These are phyloP conservation scores for Drosophila meridiana DNA, from an alignment of 2,888 invertebrate species.

Conservation along the genomic window DNA sequence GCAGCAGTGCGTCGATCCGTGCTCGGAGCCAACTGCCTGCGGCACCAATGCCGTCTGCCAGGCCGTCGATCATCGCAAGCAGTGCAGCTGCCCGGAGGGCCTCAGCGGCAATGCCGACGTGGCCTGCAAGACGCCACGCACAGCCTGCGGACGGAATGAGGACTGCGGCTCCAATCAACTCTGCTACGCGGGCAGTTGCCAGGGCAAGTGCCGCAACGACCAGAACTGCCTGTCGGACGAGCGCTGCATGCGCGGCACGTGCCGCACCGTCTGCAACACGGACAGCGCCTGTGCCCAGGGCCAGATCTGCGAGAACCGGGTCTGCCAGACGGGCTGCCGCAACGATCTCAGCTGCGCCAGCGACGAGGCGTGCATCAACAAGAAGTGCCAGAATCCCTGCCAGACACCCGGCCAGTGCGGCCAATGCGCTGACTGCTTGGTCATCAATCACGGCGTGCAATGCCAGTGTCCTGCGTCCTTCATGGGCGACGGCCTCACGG, in stretches of 20 bases:
- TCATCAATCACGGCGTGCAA: conserved; percentile 93
- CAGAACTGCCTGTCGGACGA: conserved; percentile 93
- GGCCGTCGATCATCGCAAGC: conserved; percentile 89
- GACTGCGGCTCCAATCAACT: conserved; percentile 90
- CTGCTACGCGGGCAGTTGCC: conserved; percentile 92
- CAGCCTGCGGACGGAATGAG: conserved; percentile 88
- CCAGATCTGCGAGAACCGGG: conserved; percentile 94
- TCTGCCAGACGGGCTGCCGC: conserved; percentile 94
- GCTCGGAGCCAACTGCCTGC: conserved; percentile 91
- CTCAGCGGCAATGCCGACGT: conserved; percentile 91
- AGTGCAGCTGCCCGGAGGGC: conserved; percentile 90
- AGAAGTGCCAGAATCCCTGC: conserved; percentile 93
- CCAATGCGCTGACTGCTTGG: conserved; percentile 92
- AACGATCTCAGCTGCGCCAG: conserved; percentile 92
- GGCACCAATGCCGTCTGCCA: conserved; percentile 93
- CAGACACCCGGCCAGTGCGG: conserved; percentile 91
- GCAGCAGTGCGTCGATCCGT: conserved; percentile 92
- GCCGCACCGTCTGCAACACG: conserved; percentile 94
- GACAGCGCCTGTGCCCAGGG: conserved; percentile 92
- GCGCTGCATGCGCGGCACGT: conserved; percentile 93
- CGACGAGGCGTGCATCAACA: conserved; percentile 92
- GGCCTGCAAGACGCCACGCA: conserved; percentile 89
- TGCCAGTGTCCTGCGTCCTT: conserved; percentile 94
- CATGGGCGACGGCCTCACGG: conserved; percentile 92
- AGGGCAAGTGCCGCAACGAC: conserved; percentile 92